phyloP scores from a whole-genome alignment of 1,140 invertebrate species.

The Saxidomus purpurata region DNA sequence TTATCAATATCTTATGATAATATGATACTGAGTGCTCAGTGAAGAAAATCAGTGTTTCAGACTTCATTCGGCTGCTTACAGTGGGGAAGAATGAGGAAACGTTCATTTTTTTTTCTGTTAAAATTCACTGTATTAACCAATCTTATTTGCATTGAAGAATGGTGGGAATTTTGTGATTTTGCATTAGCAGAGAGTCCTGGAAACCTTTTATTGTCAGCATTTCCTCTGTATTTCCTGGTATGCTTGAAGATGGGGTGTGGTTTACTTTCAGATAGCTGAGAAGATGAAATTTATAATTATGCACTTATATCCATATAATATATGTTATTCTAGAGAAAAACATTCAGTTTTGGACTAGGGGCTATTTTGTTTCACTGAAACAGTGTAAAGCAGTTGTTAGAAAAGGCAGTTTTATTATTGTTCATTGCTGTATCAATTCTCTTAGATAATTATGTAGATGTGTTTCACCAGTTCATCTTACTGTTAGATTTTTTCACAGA shows the following conservation, averaged over 20 bases:
- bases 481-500: background rate
- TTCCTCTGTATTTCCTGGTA: background rate
- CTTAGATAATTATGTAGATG: background rate
- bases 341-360: background rate
- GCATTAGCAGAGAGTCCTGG: background rate
- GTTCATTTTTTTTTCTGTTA: too few species aligned
- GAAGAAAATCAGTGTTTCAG: too few species aligned
- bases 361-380: background rate
- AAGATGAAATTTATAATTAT: background rate
- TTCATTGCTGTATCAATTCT: too few species aligned
- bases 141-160: too few species aligned
- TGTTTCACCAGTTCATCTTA: background rate
- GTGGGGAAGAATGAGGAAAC: too few species aligned
- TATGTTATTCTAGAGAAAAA: background rate
- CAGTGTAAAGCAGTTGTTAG: too few species aligned
- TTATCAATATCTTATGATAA: too few species aligned
- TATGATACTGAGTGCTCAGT: too few species aligned
- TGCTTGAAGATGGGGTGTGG: background rate
- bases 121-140: too few species aligned
- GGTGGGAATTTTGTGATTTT: too few species aligned
- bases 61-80: too few species aligned
- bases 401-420: too few species aligned
- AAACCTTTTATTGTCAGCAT: background rate
- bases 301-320: background rate
- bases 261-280: background rate